A percentile compares a stretch with the other conserved stretches of the same genome.
Conservation (phyloP, 2,888 invertebrate genomes). For the Nephrotoma flavescens region DNA sequence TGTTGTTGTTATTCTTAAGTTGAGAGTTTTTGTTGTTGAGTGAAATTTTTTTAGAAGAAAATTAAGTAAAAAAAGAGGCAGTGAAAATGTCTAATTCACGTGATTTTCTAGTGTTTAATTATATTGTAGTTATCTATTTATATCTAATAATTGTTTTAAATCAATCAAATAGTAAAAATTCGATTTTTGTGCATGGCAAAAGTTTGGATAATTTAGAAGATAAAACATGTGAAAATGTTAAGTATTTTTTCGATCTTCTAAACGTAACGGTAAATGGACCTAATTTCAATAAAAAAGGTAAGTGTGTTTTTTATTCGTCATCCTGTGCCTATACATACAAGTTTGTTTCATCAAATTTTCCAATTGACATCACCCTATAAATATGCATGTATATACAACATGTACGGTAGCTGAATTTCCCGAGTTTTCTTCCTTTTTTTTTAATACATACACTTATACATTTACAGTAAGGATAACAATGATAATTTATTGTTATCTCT, state of each 20-base stretch:
- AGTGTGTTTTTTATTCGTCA: background rate
- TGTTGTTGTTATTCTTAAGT: background rate
- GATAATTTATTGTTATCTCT: background rate
- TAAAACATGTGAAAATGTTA: conserved; percentile 3
- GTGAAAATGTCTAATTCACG: background rate
- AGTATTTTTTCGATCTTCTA: background rate
- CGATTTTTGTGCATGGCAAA: background rate
- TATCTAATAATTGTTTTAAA: background rate
- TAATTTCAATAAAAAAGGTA: background rate
- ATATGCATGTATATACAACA: background rate
- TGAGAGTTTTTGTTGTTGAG: background rate
- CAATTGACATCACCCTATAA: background rate
- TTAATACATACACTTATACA: background rate
- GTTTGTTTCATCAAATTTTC: background rate
- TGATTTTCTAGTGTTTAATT: background rate
- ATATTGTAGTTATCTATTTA: background rate
- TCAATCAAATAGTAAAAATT: background rate
- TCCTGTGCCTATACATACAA: background rate
- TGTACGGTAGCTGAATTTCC: background rate
- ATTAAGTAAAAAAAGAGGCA: background rate
- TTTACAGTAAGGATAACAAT: background rate
- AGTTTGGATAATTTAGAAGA: conserved; percentile 1
- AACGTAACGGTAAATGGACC: background rate
- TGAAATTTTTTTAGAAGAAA: background rate
- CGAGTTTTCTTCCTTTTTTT: background rate